These are phyloP conservation scores for Apomyelois bistriatella DNA, from an alignment of 2,888 invertebrate species.

Conservation along the genomic window DNA sequence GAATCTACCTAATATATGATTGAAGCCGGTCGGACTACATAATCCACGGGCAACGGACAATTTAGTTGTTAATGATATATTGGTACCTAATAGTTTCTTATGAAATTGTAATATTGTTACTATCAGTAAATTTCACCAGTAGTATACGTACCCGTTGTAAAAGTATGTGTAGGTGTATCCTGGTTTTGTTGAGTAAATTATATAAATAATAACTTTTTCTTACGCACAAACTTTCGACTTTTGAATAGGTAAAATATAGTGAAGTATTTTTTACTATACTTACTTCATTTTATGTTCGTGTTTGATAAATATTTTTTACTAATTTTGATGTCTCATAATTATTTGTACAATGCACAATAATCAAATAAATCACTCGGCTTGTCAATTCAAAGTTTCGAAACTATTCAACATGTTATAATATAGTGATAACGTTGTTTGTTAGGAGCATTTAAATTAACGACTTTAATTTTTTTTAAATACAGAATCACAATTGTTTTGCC, in stretches of 20 bases:
- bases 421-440: not conserved
- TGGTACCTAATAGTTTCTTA: not conserved
- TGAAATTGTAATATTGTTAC: not conserved
- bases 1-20: too few relatives aligned
- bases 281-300: constrained; percentile 14
- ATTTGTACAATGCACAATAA: constrained; percentile 20
- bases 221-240: constrained; percentile 15
- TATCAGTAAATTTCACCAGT: not conserved
- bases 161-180: too few relatives aligned
- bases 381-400: constrained; percentile 10
- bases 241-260: not conserved
- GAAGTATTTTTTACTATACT: not conserved
- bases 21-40: not conserved
- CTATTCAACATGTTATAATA: not conserved
- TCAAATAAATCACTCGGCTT: constrained; percentile 16
- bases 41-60: constrained; percentile 3
- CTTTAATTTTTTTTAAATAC: constrained; percentile 25
- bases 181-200: too few relatives aligned
- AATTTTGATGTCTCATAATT: constrained; percentile 15
- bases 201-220: constrained; percentile 6
- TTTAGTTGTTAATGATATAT: not conserved
- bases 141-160: constrained; percentile 1
- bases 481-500: constrained; percentile 49
- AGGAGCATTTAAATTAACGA: constrained; percentile 13
- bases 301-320: constrained; percentile 16